Conservation (phyloP, 2,113 vertebrate genomes). For the Aegotheles bennettii region DNA sequence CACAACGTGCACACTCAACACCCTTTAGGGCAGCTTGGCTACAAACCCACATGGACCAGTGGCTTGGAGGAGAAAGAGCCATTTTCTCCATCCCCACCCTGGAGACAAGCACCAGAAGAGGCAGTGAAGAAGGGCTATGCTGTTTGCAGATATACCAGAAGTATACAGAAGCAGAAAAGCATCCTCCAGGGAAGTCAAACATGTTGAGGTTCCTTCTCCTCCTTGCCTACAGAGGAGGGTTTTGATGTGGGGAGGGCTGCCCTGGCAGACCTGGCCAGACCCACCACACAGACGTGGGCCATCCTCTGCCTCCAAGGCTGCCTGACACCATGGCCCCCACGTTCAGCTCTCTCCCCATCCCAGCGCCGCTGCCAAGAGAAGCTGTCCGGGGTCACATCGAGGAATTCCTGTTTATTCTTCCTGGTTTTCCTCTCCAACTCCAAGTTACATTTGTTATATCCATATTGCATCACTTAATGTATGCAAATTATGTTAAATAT, state of each 20-base stretch:
- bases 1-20: too few relatives aligned
- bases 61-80: background rate
- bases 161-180: background rate
- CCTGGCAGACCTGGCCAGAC: too few relatives aligned
- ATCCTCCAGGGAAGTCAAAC: background rate
- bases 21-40: background rate
- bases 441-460: background rate
- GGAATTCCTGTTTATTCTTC: background rate
- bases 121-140: background rate
- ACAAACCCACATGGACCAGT: too few relatives aligned
- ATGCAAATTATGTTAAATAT: conserved; percentile 61
- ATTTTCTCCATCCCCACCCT: background rate
- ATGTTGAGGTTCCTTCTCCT: too few relatives aligned
- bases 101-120: background rate
- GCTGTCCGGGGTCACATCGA: rapidly evolving
- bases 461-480: background rate
- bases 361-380: background rate
- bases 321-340: too few relatives aligned
- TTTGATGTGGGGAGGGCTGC: background rate
- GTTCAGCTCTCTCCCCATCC: background rate
- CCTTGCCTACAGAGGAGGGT: too few relatives aligned
- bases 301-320: too few relatives aligned
- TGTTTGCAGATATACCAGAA: background rate
- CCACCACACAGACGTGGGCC: too few relatives aligned
- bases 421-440: background rate